Percentiles rank a stretch among this genome's conserved stretches.
Evolutionary conservation across 2,113 vertebrate species (phyloP).

Genomic region (Microcebus griseorufus): DNA sequence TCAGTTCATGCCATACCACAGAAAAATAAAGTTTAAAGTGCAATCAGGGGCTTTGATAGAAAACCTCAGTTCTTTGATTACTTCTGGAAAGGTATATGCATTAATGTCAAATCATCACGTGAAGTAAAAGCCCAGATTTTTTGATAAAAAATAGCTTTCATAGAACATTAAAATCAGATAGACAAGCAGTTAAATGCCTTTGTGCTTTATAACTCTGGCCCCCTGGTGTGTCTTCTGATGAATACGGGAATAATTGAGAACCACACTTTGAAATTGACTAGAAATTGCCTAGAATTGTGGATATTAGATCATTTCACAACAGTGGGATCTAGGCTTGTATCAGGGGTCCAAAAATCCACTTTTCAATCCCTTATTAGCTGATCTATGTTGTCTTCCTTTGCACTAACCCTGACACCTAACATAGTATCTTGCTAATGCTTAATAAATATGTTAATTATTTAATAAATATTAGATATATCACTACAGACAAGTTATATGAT

Average conservation of each 20-base stretch:
- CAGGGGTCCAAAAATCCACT: background rate
- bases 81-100: conserved; percentile 68
- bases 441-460: background rate
- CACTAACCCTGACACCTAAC: background rate
- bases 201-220: conserved; percentile 51
- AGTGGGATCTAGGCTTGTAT: background rate
- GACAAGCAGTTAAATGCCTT: conserved; percentile 64
- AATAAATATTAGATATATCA: background rate
- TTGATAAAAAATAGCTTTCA: conserved; percentile 65
- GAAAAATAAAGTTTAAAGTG: conserved; percentile 69
- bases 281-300: conserved; percentile 61
- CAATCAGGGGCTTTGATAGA: conserved; percentile 74
- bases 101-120: conserved; percentile 76
- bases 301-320: conserved; percentile 46
- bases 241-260: conserved; percentile 58
- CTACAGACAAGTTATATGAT: background rate
- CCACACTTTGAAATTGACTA: conserved; percentile 51
- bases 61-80: conserved; percentile 75
- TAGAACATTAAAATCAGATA: conserved; percentile 67
- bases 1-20: conserved; percentile 39
- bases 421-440: background rate
- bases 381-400: background rate
- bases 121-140: conserved; percentile 64
- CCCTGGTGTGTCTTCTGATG: conserved; percentile 50
- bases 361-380: background rate